Conservation (phyloP, 1,140 invertebrate genomes). For the Zaprionus camerounensis region DNA sequence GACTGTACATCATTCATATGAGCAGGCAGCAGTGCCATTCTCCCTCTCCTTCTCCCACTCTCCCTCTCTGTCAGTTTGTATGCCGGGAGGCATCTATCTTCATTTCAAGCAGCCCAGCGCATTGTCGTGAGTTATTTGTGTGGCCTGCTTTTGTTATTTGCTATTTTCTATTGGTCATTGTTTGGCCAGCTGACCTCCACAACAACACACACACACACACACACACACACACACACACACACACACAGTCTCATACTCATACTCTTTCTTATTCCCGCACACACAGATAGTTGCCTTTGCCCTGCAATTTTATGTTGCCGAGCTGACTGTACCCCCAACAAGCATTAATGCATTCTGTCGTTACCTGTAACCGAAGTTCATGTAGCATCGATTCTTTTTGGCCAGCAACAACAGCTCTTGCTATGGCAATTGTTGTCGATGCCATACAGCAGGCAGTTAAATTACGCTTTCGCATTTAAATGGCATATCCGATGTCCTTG, state of each 20-base stretch:
- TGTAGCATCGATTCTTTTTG: constrained; percentile 23
- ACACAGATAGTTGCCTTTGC: not conserved
- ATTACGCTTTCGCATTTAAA: constrained; percentile 16
- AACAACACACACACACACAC: constrained; percentile 1
- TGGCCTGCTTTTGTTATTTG: constrained; percentile 54
- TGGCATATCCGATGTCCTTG: constrained; percentile 13
- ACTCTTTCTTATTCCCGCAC: not conserved
- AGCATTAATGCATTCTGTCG: constrained; percentile 39
- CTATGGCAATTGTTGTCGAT: constrained; percentile 15
- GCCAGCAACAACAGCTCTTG: constrained; percentile 6
- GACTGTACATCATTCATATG: constrained; percentile 69
- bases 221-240: not conserved
- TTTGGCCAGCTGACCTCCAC: constrained; percentile 18
- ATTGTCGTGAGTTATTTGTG: constrained; percentile 65
- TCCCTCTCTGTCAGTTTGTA: not conserved
- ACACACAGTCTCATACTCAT: not conserved
- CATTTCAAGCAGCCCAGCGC: constrained; percentile 49
- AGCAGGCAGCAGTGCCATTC: constrained; percentile 3
- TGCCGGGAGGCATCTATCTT: constrained; percentile 70
- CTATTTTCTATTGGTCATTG: constrained; percentile 47
- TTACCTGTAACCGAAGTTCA: constrained; percentile 19
- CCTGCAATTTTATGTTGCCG: constrained; percentile 32
- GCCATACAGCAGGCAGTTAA: not conserved
- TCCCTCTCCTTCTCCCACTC: not conserved
- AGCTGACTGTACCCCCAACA: constrained; percentile 18